Percentiles rank a stretch among this genome's conserved stretches.
Conservation (phyloP, 2,888 invertebrate species). For the Coleophora deauratella region DNA sequence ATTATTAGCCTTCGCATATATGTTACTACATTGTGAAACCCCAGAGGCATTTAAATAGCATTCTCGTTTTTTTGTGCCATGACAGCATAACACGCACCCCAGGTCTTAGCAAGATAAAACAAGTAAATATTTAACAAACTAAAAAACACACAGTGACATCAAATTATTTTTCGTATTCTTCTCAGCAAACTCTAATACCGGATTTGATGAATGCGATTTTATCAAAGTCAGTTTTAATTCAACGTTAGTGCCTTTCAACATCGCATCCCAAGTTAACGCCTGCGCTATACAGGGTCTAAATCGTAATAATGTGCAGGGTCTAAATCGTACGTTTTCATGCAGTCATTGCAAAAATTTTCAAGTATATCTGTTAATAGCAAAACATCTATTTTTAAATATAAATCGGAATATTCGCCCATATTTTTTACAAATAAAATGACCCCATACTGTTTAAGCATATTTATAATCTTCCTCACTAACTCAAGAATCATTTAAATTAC, state of each 20-base stretch:
- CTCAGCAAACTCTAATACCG: slow-evolving; percentile 19
- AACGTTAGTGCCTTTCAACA: slow-evolving; percentile 16
- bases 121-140: too few relatives aligned
- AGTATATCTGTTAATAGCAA: slow-evolving; percentile 29
- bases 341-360: slow-evolving; percentile 29
- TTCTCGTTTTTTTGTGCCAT: too few relatives aligned
- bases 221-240: slow-evolving; percentile 15
- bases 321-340: slow-evolving; percentile 20
- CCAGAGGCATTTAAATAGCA: too few relatives aligned
- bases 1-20: slow-evolving; percentile 31
- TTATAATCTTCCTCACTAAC: slow-evolving; percentile 18
- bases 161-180: too few relatives aligned
- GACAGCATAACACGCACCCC: too few relatives aligned
- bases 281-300: too few relatives aligned
- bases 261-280: slow-evolving; percentile 23
- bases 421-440: slow-evolving; percentile 19
- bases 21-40: slow-evolving; percentile 17
- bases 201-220: slow-evolving; percentile 14
- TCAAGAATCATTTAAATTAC: slow-evolving; percentile 4
- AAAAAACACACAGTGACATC: too few relatives aligned
- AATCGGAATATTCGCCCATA: slow-evolving; percentile 26
- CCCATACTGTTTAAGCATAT: slow-evolving; percentile 23
- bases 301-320: slow-evolving; percentile 20
- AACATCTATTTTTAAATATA: slow-evolving; percentile 30
- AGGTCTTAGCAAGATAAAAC: too few relatives aligned